phyloP scores from a whole-genome alignment of 2,797 vertebrate genomes.

The Chiroxiphia lanceolata region DNA sequence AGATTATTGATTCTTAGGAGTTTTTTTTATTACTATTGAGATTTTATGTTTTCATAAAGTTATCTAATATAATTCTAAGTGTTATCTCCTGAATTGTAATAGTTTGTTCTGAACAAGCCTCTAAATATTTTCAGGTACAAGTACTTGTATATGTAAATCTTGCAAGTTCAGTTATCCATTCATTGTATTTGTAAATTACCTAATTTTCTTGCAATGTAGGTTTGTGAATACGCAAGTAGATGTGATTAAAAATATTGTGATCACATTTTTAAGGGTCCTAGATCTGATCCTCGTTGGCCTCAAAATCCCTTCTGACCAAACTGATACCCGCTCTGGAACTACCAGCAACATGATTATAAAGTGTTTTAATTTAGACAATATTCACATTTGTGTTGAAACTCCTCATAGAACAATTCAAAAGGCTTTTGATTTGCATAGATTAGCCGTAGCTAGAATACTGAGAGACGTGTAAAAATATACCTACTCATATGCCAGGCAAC shows the following conservation, averaged over 20 bases:
- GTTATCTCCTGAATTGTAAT: neutral
- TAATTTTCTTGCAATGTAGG: neutral
- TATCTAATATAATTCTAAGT: neutral
- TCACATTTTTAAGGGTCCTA: neutral
- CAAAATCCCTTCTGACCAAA: neutral
- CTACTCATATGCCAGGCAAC: accelerated
- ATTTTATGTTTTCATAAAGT: neutral
- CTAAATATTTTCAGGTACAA: neutral
- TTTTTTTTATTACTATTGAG: neutral
- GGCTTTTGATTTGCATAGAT: neutral
- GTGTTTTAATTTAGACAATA: neutral
- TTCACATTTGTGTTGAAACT: neutral
- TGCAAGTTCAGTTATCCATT: neutral
- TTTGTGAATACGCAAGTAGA: neutral
- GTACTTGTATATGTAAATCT: neutral
- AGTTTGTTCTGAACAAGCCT: neutral
- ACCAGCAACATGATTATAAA: neutral
- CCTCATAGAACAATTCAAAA: neutral
- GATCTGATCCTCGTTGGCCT: neutral
- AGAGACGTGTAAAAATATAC: neutral
- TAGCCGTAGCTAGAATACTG: neutral
- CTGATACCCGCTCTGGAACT: neutral
- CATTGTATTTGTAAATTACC: neutral
- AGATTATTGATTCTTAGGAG: neutral
- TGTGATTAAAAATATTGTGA: neutral